A percentile compares a stretch with the other conserved stretches of the same genome.
These are phyloP conservation scores for Petrocephalus sullivani DNA, from an alignment of 2,797 vertebrate species.

Conservation along the genomic window DNA sequence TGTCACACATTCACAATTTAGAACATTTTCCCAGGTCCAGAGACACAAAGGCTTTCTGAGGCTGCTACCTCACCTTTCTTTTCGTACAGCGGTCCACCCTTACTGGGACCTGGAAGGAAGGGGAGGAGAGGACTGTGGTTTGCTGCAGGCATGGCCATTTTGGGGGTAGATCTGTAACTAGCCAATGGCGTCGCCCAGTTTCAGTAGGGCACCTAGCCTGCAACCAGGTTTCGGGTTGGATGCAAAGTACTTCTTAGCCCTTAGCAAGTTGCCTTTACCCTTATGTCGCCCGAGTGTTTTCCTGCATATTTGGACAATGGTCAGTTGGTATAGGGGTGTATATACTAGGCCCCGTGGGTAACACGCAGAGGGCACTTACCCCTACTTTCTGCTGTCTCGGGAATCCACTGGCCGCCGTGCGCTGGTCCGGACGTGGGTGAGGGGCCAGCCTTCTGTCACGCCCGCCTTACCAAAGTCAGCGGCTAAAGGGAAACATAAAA, in stretches of 20 bases:
- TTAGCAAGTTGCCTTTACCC: background rate
- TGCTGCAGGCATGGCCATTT: background rate
- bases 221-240: background rate
- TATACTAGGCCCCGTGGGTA: background rate
- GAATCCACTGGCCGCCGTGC: background rate
- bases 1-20: constrained; percentile 48
- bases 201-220: background rate
- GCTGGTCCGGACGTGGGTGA: background rate
- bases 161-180: background rate
- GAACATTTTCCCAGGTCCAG: constrained; percentile 47
- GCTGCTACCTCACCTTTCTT: constrained; percentile 20
- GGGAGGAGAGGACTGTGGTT: background rate
- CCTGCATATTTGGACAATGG: background rate
- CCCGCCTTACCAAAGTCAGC: background rate
- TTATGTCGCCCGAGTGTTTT: background rate
- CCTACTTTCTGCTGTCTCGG: background rate
- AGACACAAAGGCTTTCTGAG: background rate
- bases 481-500: background rate
- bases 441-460: background rate
- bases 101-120: background rate
- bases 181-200: background rate
- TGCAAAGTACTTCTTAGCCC: background rate
- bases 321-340: background rate
- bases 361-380: background rate
- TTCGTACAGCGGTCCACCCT: background rate